Base-by-base conservation (phyloP, 2,888 invertebrate species). In the Byasa hedistus region DNA sequence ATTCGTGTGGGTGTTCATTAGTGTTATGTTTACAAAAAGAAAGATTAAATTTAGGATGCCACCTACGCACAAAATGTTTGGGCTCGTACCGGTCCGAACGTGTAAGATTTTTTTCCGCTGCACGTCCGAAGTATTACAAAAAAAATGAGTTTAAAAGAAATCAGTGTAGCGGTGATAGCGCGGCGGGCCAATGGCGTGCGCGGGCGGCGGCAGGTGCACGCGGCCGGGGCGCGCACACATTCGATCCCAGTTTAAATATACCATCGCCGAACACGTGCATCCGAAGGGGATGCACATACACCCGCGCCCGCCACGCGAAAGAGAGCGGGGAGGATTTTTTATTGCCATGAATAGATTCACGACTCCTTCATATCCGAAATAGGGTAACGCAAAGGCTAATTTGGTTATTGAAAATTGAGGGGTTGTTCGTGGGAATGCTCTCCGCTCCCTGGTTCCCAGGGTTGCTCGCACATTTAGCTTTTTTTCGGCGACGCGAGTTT, bases 361-460 rank as follows among this genome's bases (percentile, higher is more conserved):
- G 87, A 91, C 87, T 91, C 89, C 89, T 89, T 87, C 89, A 86
- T 91, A 89, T 90, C 86, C 89, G 87, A 92, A 91, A 92, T 91
- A 90, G 92, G 92, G 92, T 92, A 92, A 92, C 91, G 91, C 89
- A 91, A 92, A 91, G 90, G 91, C 91, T 92, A 92, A 92, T 92
- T 92, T 92, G 92, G 91, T 92, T 92, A 92, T 92, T 91, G 91
- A 89, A 90, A 89, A 91, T 91, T 89, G 91, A 89, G 92, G 92
- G 92, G 92, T 92, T 87, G 91, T 89, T 92, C 94, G 94, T 94
- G 94, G 94, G 94, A 94, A 94, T 93, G 92, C 91, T 89, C 86
- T 88, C 84, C 86, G 91, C 86, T 89, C 87, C 88, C 87, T 85
- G 92, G 94, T 94, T 94, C 94, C 94, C 94, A 94, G 92, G 92